Base-by-base conservation (phyloP, 2,888 invertebrate species). In the Campoplex capitator region DNA sequence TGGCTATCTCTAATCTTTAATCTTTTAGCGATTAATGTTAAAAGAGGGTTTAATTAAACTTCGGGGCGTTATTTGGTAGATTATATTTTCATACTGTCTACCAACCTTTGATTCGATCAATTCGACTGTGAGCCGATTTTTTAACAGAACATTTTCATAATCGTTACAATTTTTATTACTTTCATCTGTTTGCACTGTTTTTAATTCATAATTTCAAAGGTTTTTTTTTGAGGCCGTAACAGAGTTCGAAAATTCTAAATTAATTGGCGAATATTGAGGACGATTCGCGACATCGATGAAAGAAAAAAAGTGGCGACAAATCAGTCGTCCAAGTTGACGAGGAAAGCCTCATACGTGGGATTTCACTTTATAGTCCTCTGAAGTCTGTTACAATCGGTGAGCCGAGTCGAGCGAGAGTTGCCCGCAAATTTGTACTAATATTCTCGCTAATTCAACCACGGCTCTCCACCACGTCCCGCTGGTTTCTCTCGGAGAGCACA, bases 381-480 rank as follows among this genome's bases (percentile, higher is more conserved):
- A 80, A 76, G 83, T 80, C 80, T 76, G 76, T 67, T 54, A 42
- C 65, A 83, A 28, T 67, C 76, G 70, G 75, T 76, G 83, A 83
- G 83, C n/a, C 76, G 80, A 81, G 28, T 7, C 76, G 68, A 78
- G 62, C 68, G 42, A 51, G 80, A 42, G 80, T 76, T 73, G 71
- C 67, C 84, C 90, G 89, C 90, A 91, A 93, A 93, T 91, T 92
- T 90, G 92, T 91, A 92, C 93, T 94, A 93, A 94, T 94, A 94
- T 93, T 92, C 92, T 90, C 90, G 92, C 93, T 94, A 94, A 94
- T 94, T 94, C 92, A 92, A 91, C 92, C 92, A 89, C 90, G 70
- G 90, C 88, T 91, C 89, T 88, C 88, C 82, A 81, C 90, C 71
- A 77, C 85, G 85, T 89, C 87, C 88, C 87, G 88, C 88, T 89